phyloP scores from a whole-genome alignment of 2,888 invertebrate genomes.

The Stenichneumon culpator region DNA sequence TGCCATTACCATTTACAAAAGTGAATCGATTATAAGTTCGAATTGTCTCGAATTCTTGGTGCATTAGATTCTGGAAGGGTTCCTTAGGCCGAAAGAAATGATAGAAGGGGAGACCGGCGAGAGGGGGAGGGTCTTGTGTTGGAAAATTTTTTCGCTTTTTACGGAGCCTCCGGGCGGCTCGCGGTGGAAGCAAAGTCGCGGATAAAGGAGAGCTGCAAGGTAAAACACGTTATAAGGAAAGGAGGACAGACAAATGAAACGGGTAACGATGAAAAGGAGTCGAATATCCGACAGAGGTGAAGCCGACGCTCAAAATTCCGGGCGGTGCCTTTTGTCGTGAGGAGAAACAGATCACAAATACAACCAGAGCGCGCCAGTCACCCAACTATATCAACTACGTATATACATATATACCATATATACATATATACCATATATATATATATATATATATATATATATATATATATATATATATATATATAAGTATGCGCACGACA shows the following conservation, averaged over 20 bases:
- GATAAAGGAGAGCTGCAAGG: slow-evolving; percentile 60
- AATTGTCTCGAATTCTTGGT: slow-evolving; percentile 7
- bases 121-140: slow-evolving; percentile 7
- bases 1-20: slow-evolving; percentile 3
- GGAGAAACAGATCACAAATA: slow-evolving; percentile 45
- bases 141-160: slow-evolving; percentile 81
- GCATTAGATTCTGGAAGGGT: background rate
- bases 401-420: background rate
- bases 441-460: background rate
- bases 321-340: slow-evolving; percentile 83
- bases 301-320: slow-evolving; percentile 84
- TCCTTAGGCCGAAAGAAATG: background rate
- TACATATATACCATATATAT: background rate
- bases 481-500: slow-evolving; percentile 37
- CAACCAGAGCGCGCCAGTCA: slow-evolving; percentile 17
- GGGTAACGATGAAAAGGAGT: slow-evolving; percentile 63
- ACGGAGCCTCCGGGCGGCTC: slow-evolving; percentile 56
- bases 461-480: background rate
- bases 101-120: background rate
- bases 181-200: slow-evolving; percentile 28
- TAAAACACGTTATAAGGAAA: slow-evolving; percentile 53
- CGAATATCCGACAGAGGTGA: slow-evolving; percentile 74
- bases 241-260: slow-evolving; percentile 62
- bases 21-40: background rate
- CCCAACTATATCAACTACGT: slow-evolving; percentile 19